Evolutionary conservation across 2,113 vertebrate species (phyloP).

Genomic region (Pelecanoides urinatrix): DNA sequence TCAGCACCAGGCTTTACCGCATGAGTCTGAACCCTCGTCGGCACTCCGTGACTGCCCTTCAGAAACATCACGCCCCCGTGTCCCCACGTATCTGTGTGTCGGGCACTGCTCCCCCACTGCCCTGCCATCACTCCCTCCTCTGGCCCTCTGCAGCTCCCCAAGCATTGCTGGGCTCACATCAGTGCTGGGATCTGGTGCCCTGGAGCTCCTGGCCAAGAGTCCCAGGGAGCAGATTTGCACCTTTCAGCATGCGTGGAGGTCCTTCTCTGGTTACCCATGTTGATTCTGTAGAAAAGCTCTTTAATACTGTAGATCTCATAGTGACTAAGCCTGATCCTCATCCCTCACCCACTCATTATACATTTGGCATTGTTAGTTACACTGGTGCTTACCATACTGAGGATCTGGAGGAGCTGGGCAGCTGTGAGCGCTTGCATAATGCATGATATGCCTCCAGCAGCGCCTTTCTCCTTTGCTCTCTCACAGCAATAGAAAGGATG

Average conservation of each 20-base stretch:
- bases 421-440: background rate
- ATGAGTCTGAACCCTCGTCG: accelerated
- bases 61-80: accelerated
- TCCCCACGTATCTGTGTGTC: background rate
- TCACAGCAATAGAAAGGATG: background rate
- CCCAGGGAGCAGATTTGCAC: background rate
- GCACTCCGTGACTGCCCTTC: background rate
- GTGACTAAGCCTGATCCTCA: background rate
- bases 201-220: background rate
- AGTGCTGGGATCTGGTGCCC: background rate
- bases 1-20: background rate
- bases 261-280: background rate
- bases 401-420: background rate
- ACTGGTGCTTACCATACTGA: background rate
- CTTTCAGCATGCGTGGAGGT: accelerated
- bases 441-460: background rate
- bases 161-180: background rate
- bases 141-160: accelerated
- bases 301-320: background rate
- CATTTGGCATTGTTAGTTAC: background rate
- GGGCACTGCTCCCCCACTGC: accelerated
- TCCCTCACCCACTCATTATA: background rate
- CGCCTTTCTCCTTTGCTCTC: background rate
- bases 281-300: background rate
- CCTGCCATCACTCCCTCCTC: background rate